phyloP scores from a whole-genome alignment of 35 echinoderm and acorn worm genomes.

The Acanthaster planci region DNA sequence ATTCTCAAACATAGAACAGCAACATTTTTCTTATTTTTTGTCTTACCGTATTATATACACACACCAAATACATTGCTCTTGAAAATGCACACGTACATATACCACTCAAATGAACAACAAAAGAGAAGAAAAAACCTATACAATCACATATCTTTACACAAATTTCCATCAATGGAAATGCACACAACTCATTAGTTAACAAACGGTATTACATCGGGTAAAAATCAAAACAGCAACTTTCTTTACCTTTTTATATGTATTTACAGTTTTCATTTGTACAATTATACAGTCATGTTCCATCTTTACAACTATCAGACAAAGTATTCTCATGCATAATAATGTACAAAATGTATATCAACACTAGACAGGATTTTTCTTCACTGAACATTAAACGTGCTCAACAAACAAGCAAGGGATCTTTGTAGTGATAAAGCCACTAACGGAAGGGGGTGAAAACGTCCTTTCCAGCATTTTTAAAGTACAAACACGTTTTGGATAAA shows the following conservation, averaged over 20 bases:
- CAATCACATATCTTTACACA: constrained; percentile 12
- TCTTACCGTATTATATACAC: too few relatives aligned
- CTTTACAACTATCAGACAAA: constrained; percentile 15
- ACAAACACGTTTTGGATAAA: too few relatives aligned
- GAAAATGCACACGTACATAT: constrained; percentile 14
- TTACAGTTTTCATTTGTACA: constrained; percentile 21
- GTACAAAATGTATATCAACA: constrained; percentile 24
- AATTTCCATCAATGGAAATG: constrained; percentile 5
- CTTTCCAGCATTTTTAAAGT: too few relatives aligned
- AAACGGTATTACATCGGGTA: constrained; percentile 11
- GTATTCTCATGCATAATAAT: constrained; percentile 5
- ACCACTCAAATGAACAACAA: not conserved
- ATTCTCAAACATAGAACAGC: too few relatives aligned
- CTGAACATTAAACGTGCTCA: not conserved
- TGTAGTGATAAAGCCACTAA: too few relatives aligned
- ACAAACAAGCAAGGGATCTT: too few relatives aligned
- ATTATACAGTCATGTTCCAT: constrained; percentile 5
- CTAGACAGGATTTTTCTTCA: not conserved
- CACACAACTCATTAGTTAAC: not conserved
- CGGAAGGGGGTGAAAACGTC: too few relatives aligned
- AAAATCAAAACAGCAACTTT: constrained; percentile 30
- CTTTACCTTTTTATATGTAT: not conserved
- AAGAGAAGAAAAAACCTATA: too few relatives aligned
- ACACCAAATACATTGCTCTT: not conserved
- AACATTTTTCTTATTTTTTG: too few relatives aligned